Percentiles rank a stretch among this genome's conserved stretches.
phyloP scores from a whole-genome alignment of 2,888 invertebrate species.

The Epistrophella euchroma region DNA sequence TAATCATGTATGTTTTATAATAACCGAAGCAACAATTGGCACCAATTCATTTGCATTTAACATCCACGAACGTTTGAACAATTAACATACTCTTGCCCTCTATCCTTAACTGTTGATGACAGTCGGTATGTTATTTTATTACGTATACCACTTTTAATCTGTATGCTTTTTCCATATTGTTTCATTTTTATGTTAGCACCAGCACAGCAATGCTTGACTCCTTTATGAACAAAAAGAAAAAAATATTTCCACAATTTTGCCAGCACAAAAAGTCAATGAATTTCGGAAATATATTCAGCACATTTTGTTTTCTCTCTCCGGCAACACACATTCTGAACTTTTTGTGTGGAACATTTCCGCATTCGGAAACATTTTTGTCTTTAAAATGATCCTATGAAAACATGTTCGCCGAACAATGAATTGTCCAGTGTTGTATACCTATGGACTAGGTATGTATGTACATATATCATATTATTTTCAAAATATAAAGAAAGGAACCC shows the following conservation, averaged over 20 bases:
- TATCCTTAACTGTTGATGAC: not conserved
- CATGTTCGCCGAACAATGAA: constrained; percentile 49
- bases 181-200: constrained; percentile 20
- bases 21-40: not conserved
- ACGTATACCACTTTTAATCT: constrained; percentile 36
- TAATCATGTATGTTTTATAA: not conserved
- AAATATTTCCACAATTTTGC: constrained; percentile 58
- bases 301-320: constrained; percentile 20
- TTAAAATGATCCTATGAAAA: constrained; percentile 64
- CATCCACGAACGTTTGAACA: constrained; percentile 55
- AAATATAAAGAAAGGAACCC: constrained; percentile 37
- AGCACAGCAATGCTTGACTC: constrained; percentile 33
- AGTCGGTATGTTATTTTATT: not conserved
- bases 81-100: constrained; percentile 59
- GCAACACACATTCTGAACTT: not conserved
- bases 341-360: constrained; percentile 60
- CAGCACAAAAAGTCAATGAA: constrained; percentile 59
- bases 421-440: not conserved
- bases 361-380: constrained; percentile 67
- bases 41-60: not conserved
- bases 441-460: too few species aligned
- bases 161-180: constrained; percentile 1
- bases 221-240: constrained; percentile 7
- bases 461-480: constrained; percentile 17
- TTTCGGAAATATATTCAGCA: constrained; percentile 65